These are phyloP conservation scores for Oceanodroma leucorhoa DNA, from an alignment of 2,797 vertebrate genomes.

Conservation along the genomic window DNA sequence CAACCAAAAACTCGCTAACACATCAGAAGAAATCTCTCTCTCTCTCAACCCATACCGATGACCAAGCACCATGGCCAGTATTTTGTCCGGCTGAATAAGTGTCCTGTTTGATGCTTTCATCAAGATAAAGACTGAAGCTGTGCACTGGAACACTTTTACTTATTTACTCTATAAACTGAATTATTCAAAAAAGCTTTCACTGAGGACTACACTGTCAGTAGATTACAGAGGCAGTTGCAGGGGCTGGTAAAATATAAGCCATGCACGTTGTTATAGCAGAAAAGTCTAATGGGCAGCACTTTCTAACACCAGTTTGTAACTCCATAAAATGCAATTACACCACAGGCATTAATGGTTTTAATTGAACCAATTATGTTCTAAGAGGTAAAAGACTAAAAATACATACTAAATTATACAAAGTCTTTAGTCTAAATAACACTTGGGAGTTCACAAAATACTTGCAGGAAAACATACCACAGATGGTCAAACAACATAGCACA, in stretches of 20 bases:
- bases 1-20: background rate
- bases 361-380: slow-evolving; percentile 33
- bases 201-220: background rate
- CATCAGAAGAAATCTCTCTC: background rate
- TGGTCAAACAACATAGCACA: slow-evolving; percentile 2
- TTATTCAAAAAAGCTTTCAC: background rate
- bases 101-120: background rate
- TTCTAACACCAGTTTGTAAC: background rate
- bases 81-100: background rate
- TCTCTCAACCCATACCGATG: background rate
- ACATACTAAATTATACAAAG: slow-evolving; percentile 8
- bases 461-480: background rate
- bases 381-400: slow-evolving; percentile 47
- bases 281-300: slow-evolving; percentile 27
- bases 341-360: slow-evolving; percentile 52
- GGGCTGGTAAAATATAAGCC: slow-evolving; percentile 5
- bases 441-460: slow-evolving; percentile 45
- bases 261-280: background rate
- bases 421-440: slow-evolving; percentile 22
- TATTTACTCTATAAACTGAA: background rate
- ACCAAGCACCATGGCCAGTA: background rate
- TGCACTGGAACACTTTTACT: background rate
- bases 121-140: background rate
- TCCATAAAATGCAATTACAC: slow-evolving; percentile 45
- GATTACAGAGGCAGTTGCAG: background rate